phyloP scores from a whole-genome alignment of 64 coral and sea anemone genomes.

The Cladopsammia gracilis region DNA sequence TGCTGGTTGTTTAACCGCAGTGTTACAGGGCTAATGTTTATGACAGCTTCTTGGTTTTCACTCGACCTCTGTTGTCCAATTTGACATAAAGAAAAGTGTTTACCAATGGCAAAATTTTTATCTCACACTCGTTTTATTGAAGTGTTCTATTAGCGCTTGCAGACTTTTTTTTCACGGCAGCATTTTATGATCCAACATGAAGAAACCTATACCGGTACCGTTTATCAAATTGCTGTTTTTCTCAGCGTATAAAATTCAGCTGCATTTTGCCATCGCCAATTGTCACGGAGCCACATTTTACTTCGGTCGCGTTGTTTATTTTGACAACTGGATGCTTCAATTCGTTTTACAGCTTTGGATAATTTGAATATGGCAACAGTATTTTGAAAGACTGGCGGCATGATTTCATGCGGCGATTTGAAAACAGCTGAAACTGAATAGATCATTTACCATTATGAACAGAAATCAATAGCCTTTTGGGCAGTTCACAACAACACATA shows the following conservation, averaged over 20 bases:
- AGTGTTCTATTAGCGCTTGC: not conserved
- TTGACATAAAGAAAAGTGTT: constrained; percentile 23
- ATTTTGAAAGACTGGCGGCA: not conserved
- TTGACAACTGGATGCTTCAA: not conserved
- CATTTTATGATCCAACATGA: not conserved
- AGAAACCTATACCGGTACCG: not conserved
- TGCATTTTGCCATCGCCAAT: not conserved
- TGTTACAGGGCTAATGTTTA: not conserved
- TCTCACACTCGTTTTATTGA: not conserved
- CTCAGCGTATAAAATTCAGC: not conserved
- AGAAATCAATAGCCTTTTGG: not conserved
- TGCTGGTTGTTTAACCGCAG: constrained; percentile 44
- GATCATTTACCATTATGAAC: not conserved
- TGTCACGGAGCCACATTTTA: not conserved
- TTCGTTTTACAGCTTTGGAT: not conserved
- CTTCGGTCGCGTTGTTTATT: not conserved
- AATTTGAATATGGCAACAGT: not conserved
- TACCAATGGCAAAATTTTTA: not conserved
- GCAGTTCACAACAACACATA: not conserved
- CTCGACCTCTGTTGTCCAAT: constrained; percentile 5
- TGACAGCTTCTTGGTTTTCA: constrained; percentile 29
- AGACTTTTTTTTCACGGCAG: not conserved
- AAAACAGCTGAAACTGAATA: constrained; percentile 42
- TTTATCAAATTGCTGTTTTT: not conserved
- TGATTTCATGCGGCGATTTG: not conserved